Conservation (phyloP, 2,888 invertebrate species). For the Mythimna loreyi region DNA sequence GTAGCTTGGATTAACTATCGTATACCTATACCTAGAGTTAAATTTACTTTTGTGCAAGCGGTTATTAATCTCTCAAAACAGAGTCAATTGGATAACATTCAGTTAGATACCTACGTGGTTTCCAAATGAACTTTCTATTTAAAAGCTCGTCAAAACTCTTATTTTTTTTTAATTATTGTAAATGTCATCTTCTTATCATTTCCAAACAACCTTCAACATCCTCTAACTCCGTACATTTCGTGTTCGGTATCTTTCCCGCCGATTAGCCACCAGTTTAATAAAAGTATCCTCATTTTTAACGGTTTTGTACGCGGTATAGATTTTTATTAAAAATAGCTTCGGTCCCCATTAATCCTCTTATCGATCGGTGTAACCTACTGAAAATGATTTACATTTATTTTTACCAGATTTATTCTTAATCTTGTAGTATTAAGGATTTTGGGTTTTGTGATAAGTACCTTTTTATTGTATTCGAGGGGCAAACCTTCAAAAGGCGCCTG, state of each 20-base stretch:
- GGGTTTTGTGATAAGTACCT: not conserved
- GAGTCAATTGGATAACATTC: not conserved
- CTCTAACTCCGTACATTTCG: not conserved
- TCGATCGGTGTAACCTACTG: constrained; percentile 8
- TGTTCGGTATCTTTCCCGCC: constrained; percentile 36
- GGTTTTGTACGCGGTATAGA: constrained; percentile 28
- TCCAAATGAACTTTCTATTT: not conserved
- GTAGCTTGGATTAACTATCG: not conserved
- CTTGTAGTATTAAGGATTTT: not conserved
- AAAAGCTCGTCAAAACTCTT: not conserved
- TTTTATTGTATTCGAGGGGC: too few relatives aligned
- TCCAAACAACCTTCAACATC: constrained; percentile 3
- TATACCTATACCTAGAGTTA: not conserved
- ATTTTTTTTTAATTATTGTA: not conserved
- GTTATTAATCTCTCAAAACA: not conserved
- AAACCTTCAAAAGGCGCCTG: too few relatives aligned
- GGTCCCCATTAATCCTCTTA: constrained; percentile 11
- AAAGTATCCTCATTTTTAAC: constrained; percentile 17
- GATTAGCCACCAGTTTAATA: constrained; percentile 37
- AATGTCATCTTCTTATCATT: not conserved
- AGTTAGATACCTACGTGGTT: not conserved
- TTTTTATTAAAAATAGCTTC: constrained; percentile 40
- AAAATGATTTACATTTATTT: constrained; percentile 15
- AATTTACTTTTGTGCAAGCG: not conserved
- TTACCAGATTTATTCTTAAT: not conserved